Percentiles rank a stretch among this genome's conserved stretches.
These are phyloP conservation scores for Gryllus longicercus DNA, from an alignment of 2,888 invertebrate species.

Conservation along the genomic window DNA sequence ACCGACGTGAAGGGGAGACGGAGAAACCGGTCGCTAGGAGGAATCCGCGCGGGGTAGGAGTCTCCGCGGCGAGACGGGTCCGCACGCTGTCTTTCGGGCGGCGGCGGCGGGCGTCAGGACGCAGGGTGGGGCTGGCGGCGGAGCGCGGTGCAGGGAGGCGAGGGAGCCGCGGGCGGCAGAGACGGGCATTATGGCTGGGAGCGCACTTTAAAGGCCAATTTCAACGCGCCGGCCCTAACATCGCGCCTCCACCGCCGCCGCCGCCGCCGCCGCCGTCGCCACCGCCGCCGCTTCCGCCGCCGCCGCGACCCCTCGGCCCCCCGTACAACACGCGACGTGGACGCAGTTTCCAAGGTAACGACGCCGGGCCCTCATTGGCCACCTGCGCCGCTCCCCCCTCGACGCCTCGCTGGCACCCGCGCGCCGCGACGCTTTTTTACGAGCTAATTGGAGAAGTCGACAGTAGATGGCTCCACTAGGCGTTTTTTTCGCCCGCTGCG, in stretches of 20 bases:
- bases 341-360: conserved; percentile 11
- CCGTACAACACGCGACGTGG: conserved; percentile 17
- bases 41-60: too few relatives aligned
- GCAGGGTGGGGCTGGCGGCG: background rate
- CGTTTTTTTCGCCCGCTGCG: conserved; percentile 17
- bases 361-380: conserved; percentile 11
- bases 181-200: conserved; percentile 3
- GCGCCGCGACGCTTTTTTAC: conserved; percentile 17
- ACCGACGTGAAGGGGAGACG: background rate
- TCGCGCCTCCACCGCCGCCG: background rate
- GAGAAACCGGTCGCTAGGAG: background rate
- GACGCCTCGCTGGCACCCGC: background rate
- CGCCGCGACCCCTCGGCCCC: background rate
- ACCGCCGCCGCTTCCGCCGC: background rate
- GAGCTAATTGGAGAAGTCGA: conserved; percentile 17
- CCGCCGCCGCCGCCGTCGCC: background rate
- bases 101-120: background rate
- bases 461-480: conserved; percentile 17
- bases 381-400: background rate
- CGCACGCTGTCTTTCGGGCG: too few relatives aligned
- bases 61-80: too few relatives aligned
- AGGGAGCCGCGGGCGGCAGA: background rate
- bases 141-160: background rate
- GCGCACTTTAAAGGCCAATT: conserved; percentile 17
- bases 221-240: conserved; percentile 11